Conservation (phyloP, 1,140 invertebrate species). For the Alviniconcha marisindica region DNA sequence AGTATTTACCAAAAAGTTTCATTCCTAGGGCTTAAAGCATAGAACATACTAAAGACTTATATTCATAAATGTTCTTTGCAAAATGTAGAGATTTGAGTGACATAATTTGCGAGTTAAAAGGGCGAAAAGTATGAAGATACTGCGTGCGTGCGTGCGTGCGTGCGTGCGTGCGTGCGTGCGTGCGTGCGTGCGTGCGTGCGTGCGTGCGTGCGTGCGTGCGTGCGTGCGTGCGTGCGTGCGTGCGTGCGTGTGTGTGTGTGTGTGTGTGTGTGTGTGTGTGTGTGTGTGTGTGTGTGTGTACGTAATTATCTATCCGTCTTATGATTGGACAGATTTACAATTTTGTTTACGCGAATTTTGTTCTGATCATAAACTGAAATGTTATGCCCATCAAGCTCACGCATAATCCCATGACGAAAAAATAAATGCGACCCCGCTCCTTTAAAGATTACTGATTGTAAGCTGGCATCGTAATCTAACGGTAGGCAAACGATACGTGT, state of each 20-base stretch:
- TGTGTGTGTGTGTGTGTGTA: constrained; percentile 13
- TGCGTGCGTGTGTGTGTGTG: constrained; percentile 9
- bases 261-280: constrained; percentile 25
- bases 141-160: background rate
- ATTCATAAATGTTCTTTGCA: too few species aligned
- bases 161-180: background rate
- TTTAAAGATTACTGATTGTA: background rate
- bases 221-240: background rate
- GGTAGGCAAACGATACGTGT: too few species aligned
- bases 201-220: background rate
- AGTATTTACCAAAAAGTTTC: too few species aligned
- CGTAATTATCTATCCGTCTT: background rate
- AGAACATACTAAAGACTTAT: too few species aligned
- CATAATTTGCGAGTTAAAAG: background rate
- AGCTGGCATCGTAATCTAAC: background rate
- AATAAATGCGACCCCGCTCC: background rate
- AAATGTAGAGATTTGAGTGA: background rate
- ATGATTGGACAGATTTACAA: background rate
- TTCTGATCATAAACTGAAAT: background rate
- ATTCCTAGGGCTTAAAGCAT: too few species aligned
- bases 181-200: background rate
- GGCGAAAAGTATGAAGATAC: background rate
- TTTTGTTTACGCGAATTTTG: background rate
- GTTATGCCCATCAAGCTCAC: background rate
- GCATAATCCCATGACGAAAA: background rate